Base-by-base conservation (phyloP, 2,888 invertebrate species). In the Eupithecia tripunctaria region DNA sequence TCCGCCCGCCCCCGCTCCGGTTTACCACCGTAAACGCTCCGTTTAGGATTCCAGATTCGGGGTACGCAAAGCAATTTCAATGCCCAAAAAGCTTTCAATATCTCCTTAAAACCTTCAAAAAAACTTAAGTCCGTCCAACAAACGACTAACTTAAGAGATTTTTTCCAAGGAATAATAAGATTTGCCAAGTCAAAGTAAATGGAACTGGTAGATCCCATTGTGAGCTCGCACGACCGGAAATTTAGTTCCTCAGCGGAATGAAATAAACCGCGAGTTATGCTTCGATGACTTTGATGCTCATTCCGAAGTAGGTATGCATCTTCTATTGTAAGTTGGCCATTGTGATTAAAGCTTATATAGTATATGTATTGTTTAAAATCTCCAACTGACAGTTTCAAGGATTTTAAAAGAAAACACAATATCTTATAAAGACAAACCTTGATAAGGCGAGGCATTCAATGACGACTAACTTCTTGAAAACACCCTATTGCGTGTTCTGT, bases 161-260 rank as follows among this genome's bases (percentile, higher is more conserved):
- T 68, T 72, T 62, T 72, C 62, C 21, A 60, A 67, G 51, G 47
- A 67, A 67, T 70, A 70, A 70, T 70, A 73, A 67, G 69, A 67
- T 73, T 70, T 67, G 41, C 27, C 66, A 59, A 68, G 41, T 67
- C 69, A 18, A 29, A 65, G 59, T 56, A 56, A 56, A 56, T 25
- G 56, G 32, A 10, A 60, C 27, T 60, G 60, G 25, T 67, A 43
- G 67, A 73, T 63, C 67, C 56, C 18, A 70, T 73, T 73, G 67
- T 70, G 66, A 21, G 67, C 38, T 29, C 36, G 70, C 47, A 60
- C 29, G 27, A 70, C 73, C 73, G 73, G 73, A 73, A 73, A 73
- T 73, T 73, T 62, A 67, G 66, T 66, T 66, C 60, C 51, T 60
- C 56, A 62, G 38, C 60, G 29, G 63, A 62, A 43, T 66, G 68